Evolutionary conservation across 2,888 invertebrate species (phyloP).

Genomic region (Gari tellinella): DNA sequence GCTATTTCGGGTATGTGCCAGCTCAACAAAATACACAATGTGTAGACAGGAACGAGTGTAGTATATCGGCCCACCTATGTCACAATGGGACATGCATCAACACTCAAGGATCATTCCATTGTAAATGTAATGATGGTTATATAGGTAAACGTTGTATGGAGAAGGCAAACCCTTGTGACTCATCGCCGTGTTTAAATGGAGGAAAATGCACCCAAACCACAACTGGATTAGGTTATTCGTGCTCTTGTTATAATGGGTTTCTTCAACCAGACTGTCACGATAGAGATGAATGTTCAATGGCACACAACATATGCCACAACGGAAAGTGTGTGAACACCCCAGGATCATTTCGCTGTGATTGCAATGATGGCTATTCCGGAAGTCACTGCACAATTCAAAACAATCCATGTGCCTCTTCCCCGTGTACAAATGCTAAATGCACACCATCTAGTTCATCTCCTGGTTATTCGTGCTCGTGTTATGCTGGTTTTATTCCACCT

Average conservation of each 20-base stretch:
- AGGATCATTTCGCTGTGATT: constrained; percentile 15
- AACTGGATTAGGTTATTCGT: constrained; percentile 21
- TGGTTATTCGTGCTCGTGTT: constrained; percentile 14
- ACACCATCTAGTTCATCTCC: not conserved
- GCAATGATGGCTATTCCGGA: constrained; percentile 14
- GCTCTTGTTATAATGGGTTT: constrained; percentile 15
- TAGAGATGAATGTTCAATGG: constrained; percentile 9
- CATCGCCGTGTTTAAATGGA: constrained; percentile 1
- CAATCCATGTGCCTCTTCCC: constrained; percentile 4
- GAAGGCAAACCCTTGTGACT: not conserved
- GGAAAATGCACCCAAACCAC: constrained; percentile 3
- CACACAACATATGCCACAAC: not conserved
- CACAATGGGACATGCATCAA: constrained; percentile 16
- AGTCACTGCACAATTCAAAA: not conserved
- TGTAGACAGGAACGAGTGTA: constrained; percentile 16
- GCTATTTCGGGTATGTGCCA: constrained; percentile 22
- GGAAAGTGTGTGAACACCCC: constrained; percentile 10
- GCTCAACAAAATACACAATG: constrained; percentile 4
- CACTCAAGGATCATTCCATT: constrained; percentile 14
- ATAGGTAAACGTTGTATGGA: not conserved
- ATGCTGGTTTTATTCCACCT: constrained; percentile 19
- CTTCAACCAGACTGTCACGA: constrained; percentile 3
- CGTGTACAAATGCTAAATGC: constrained; percentile 4
- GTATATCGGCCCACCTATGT: not conserved
- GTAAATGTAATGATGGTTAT: constrained; percentile 7